Percentiles rank a stretch among this genome's conserved stretches.
phyloP scores from a whole-genome alignment of 1,140 invertebrate species.

The Cepaea nemoralis region DNA sequence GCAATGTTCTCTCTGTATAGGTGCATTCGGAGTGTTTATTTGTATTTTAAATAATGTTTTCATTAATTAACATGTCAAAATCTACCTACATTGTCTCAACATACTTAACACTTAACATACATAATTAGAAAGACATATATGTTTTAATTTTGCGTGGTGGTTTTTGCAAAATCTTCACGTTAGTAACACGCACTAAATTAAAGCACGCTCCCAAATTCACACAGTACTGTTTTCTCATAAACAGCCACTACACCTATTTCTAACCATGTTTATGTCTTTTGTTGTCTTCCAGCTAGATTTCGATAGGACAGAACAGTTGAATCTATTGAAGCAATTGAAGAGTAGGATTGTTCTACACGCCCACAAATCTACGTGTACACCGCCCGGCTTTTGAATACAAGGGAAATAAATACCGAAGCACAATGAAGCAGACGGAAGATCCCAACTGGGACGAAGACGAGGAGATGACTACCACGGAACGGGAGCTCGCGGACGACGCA shows the following conservation, averaged over 20 bases:
- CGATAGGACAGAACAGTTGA: neutral
- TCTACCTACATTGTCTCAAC: neutral
- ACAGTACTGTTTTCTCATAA: neutral
- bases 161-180: neutral
- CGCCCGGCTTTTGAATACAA: constrained; percentile 22
- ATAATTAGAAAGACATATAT: neutral
- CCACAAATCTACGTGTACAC: constrained; percentile 15
- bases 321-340: neutral
- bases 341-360: constrained; percentile 29
- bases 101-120: neutral
- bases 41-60: neutral
- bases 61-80: neutral
- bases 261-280: neutral
- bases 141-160: neutral
- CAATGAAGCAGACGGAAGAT: constrained; percentile 52
- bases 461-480: constrained; percentile 70
- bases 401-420: constrained; percentile 43
- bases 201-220: neutral
- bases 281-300: neutral
- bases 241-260: neutral
- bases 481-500: constrained; percentile 90
- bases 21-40: neutral
- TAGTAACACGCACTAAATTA: neutral
- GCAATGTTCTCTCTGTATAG: too few relatives aligned
- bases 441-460: constrained; percentile 66